Conservation (phyloP, 2,888 invertebrate species). For the Cylloceria caligata region DNA sequence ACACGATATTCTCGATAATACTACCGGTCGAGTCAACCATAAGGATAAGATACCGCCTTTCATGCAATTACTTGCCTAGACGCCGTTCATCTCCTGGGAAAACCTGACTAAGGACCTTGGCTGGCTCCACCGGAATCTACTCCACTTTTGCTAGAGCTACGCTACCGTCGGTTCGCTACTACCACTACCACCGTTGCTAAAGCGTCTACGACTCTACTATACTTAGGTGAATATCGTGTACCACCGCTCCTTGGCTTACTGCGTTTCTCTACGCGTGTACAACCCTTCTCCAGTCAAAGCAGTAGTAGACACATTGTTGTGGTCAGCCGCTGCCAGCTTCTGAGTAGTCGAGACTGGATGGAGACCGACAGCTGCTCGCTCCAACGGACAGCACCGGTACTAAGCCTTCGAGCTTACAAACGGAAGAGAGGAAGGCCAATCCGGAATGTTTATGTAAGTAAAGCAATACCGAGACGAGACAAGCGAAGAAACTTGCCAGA, state of each 20-base stretch:
- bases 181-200: too few species aligned
- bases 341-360: conserved; percentile 77
- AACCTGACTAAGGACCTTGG: conserved; percentile 73
- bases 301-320: conserved; percentile 80
- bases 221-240: conserved; percentile 27
- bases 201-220: conserved; percentile 8
- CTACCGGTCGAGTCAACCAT: conserved; percentile 48
- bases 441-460: conserved; percentile 60
- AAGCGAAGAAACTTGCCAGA: conserved; percentile 54
- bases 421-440: conserved; percentile 40
- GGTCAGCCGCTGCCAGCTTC: conserved; percentile 78
- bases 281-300: conserved; percentile 36
- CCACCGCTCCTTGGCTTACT: conserved; percentile 20
- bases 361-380: conserved; percentile 75
- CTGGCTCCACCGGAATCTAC: conserved; percentile 72
- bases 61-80: conserved; percentile 79
- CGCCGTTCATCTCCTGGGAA: conserved; percentile 75
- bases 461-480: conserved; percentile 49
- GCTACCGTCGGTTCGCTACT: conserved; percentile 39
- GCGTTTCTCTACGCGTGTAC: conserved; percentile 36
- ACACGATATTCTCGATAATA: conserved; percentile 70
- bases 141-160: conserved; percentile 63
- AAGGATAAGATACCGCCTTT: conserved; percentile 68
- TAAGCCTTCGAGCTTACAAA: conserved; percentile 46
- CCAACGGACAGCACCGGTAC: conserved; percentile 39